Evolutionary conservation across 2,113 vertebrate species (phyloP).

Genomic region (Leptodactylus fuscus): DNA sequence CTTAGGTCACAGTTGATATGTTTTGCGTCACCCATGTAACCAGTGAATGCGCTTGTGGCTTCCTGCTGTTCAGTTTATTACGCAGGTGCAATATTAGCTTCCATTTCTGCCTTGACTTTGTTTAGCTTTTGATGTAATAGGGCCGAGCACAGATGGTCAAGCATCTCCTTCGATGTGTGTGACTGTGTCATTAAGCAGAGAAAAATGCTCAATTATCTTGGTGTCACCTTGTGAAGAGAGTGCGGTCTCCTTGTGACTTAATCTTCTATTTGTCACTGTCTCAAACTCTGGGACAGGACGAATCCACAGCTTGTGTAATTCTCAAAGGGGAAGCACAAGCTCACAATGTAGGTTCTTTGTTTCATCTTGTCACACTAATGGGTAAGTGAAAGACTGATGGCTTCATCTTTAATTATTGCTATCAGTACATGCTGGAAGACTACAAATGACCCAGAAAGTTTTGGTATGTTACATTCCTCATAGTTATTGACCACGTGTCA

Average conservation of each 20-base stretch:
- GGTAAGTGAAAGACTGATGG: neutral
- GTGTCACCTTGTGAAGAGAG: constrained; percentile 12
- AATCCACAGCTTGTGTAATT: neutral
- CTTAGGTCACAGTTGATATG: neutral
- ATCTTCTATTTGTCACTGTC: constrained; percentile 33
- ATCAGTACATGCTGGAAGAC: neutral
- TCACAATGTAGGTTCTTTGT: constrained; percentile 33
- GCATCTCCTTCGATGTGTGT: neutral
- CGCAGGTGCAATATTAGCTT: neutral
- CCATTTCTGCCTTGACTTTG: neutral
- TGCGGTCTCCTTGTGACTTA: neutral
- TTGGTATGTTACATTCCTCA: neutral
- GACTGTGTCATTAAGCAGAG: neutral
- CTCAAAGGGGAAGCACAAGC: constrained; percentile 11
- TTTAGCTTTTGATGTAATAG: neutral
- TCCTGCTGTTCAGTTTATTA: neutral
- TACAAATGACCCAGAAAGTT: neutral
- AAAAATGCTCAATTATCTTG: constrained; percentile 1
- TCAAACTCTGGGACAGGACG: neutral
- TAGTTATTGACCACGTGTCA: neutral
- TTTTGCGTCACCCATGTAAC: neutral
- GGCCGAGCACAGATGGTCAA: constrained; percentile 16
- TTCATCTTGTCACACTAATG: constrained; percentile 16
- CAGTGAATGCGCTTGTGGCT: neutral
- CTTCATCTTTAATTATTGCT: neutral